Base-by-base conservation (phyloP, 2,888 invertebrate species). In the Druceiella hillmani region DNA sequence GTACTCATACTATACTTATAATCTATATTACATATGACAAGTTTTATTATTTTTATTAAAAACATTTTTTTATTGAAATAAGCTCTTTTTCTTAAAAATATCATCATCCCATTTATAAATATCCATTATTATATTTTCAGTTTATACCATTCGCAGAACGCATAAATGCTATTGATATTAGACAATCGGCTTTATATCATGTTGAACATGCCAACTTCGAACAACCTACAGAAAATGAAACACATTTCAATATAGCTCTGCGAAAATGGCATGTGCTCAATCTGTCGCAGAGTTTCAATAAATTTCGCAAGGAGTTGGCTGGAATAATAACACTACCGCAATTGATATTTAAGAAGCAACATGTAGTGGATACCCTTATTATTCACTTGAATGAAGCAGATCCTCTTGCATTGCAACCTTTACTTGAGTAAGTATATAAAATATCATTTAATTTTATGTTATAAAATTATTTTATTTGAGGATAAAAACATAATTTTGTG, bases 261-360 rank as follows among this genome's bases (percentile, higher is more conserved):
- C 79, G 82, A 45, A 94, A 94, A 73, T 97, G 94, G 93, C 79
- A 80, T 54, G 86, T 83, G 2, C 74, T 94, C 13, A 94, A 95
- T 64, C 74, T 90, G 44, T 87, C 91, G 0, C 81, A 88, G 50
- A 83, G 85, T 55, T 94, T 84, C 60, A 77, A 79, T 30, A 73
- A 76, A 35, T 88, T 95, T 52, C 78, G 81, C 44, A 81, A 78
- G 47, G 83, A 87, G 56, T 78, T 91, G 3, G 76, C 78, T 42
- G 74, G 78, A 25, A 79, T 89, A 45, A 75, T 90, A 2, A 92
- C 87, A 2, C 75, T 94, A 38, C 83, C 90, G 1, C 93, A 95
- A 58, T 62, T 97, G 27, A 59, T 97, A 17, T 81, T 87, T 51
- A 77, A 79, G 40, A 87, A 91, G 61, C 80, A 89, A 45, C 76